phyloP scores from a whole-genome alignment of 2,113 vertebrate species.

The Antechinus stuartii region DNA sequence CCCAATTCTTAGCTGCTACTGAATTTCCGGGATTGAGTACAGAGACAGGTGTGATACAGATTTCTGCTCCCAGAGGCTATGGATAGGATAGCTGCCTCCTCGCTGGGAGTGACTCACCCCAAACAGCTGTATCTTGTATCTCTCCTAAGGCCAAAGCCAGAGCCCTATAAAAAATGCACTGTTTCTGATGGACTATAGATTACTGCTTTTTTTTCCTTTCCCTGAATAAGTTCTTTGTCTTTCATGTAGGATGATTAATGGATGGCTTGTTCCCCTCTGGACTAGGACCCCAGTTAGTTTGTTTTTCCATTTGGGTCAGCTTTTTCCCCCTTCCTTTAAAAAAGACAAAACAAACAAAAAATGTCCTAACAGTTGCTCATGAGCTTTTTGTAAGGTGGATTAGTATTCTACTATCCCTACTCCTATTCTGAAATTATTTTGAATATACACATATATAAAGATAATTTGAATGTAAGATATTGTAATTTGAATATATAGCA shows the following conservation, averaged over 20 bases:
- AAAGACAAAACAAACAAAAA: background rate
- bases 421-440: background rate
- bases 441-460: background rate
- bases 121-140: background rate
- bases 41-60: background rate
- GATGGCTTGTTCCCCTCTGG: background rate
- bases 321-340: background rate
- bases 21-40: background rate
- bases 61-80: background rate
- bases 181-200: conserved; percentile 13
- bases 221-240: background rate
- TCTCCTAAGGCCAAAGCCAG: background rate
- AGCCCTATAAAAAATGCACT: conserved; percentile 4
- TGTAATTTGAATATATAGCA: background rate
- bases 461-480: background rate
- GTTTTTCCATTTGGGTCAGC: conserved; percentile 10
- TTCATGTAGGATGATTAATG: background rate
- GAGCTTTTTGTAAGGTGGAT: background rate
- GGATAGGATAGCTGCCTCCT: background rate
- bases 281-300: background rate
- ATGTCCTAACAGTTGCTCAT: background rate
- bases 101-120: background rate
- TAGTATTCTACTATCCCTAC: background rate
- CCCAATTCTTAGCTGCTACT: background rate
- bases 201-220: background rate